Evolutionary conservation across 2,888 invertebrate species (phyloP), one percentile per base, ranked within the genome.

Genomic region (Marasmarcha lunaedactyla): DNA sequence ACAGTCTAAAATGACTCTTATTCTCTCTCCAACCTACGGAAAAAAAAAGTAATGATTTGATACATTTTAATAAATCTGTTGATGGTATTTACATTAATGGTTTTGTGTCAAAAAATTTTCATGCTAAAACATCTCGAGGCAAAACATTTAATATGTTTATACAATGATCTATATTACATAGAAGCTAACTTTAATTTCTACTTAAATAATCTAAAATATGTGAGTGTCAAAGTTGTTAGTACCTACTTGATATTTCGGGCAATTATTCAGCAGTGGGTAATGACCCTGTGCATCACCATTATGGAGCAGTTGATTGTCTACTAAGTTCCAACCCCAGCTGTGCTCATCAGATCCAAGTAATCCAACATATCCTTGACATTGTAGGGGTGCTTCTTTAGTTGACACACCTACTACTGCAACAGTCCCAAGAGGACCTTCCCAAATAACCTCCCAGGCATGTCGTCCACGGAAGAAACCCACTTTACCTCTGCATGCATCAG

Each of bases 241-340:
- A 35, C 56, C 63, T 77, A 95, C 96, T 88, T 97, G 96, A 86
- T 98, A 98, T 84, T 96, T 97, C 38, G 97, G 97, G 51, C 96
- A 95, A 85, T 98, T 98, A 76, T 94, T 98, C 46, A 97, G 85
- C 46, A 94, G 81, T 33, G 98, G 97, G 84, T 95, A 98, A 66
- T 92, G 94, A 48, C 96, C 97, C 77, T 95, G 94, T 48, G 92
- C 92, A 74, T 96, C 94, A 40, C 98, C 98, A 85, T 97, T 97
- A 71, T 99, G 98, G 55, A 98, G 84, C 52, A 98, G 88, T 79
- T 94, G 91, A 85, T 98, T 98, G 81, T 98, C 98, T 38, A 98
- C 98, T 55, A 99, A 87, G 87, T 98, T 98, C 98, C 98, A 99
- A 10, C 98, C 98, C 98, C 98, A 99, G 60, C 97, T 97, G 70